These are phyloP conservation scores for Steatocranus sp. DNA, from an alignment of 2,797 vertebrate species.

Conservation along the genomic window DNA sequence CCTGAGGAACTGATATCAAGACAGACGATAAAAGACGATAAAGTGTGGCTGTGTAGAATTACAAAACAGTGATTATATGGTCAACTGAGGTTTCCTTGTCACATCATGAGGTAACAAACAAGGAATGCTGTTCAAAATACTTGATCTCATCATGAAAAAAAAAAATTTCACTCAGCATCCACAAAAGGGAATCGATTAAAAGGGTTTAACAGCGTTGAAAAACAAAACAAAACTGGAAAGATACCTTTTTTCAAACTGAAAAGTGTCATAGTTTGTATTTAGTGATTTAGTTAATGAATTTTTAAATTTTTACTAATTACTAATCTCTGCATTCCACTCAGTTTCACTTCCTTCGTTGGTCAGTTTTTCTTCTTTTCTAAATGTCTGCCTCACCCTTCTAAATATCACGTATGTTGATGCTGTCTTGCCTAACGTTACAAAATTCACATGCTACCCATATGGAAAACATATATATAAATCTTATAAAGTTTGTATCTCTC, in stretches of 20 bases:
- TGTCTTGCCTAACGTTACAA: neutral
- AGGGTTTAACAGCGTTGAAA: neutral
- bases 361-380: neutral
- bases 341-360: neutral
- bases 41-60: neutral
- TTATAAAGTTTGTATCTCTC: too few species aligned
- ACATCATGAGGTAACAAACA: neutral
- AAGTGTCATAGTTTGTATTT: neutral
- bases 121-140: neutral
- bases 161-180: neutral
- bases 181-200: neutral
- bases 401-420: neutral
- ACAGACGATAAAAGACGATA: neutral
- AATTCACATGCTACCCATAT: neutral
- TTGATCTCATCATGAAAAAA: neutral
- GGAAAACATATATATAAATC: too few species aligned
- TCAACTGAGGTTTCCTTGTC: neutral
- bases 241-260: neutral
- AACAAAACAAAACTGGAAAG: neutral
- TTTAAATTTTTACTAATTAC: neutral
- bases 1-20: neutral
- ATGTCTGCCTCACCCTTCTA: neutral
- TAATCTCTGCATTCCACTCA: neutral
- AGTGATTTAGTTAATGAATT: neutral
- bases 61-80: neutral